Evolutionary conservation across 2,888 invertebrate species (phyloP).

Genomic region (Netelia fuscicornis): DNA sequence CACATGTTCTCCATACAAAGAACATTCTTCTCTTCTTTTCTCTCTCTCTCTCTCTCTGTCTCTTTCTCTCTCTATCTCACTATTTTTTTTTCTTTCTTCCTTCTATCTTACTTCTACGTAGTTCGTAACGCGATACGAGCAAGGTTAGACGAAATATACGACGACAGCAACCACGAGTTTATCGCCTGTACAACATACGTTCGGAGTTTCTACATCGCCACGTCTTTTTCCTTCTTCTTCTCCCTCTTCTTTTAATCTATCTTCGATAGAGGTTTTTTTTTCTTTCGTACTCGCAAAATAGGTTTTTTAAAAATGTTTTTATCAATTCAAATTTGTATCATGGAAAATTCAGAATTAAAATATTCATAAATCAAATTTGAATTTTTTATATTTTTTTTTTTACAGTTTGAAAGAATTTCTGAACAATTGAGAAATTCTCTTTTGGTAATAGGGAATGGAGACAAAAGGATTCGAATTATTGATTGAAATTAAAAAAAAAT

Average conservation of each 20-base stretch:
- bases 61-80: not conserved
- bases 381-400: too few relatives aligned
- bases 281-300: not conserved
- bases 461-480: too few relatives aligned
- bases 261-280: not conserved
- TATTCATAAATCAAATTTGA: too few relatives aligned
- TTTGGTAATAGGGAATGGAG: too few relatives aligned
- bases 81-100: constrained; percentile 6
- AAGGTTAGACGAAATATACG: constrained; percentile 46
- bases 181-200: constrained; percentile 15
- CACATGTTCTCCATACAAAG: constrained; percentile 25
- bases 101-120: constrained; percentile 42
- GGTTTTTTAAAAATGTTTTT: too few relatives aligned
- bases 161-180: constrained; percentile 35
- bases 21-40: not conserved
- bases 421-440: too few relatives aligned
- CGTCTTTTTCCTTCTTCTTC: not conserved
- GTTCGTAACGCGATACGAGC: constrained; percentile 51
- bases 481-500: too few relatives aligned
- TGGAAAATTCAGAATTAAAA: too few relatives aligned
- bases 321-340: too few relatives aligned
- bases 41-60: not conserved
- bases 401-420: too few relatives aligned
- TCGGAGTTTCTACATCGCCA: constrained; percentile 9
- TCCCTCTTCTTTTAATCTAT: constrained; percentile 3